Conservation (phyloP, 92 coral and sea anemone genomes). For the Anthopleura xanthogrammica region DNA sequence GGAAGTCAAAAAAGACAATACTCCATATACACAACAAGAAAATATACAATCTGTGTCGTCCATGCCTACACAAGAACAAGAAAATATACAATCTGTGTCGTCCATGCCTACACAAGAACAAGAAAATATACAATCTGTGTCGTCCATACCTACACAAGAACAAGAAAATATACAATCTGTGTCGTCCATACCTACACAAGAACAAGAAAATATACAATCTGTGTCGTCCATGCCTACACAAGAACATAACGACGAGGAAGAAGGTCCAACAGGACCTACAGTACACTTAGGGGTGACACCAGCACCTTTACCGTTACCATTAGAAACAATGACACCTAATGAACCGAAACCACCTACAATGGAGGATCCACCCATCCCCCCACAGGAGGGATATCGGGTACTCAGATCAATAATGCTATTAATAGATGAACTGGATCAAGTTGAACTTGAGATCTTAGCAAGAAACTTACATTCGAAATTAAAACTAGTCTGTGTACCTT, state of each 20-base stretch:
- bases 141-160: background rate
- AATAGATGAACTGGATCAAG: constrained; percentile 85
- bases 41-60: background rate
- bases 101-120: background rate
- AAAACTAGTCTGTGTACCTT: constrained; percentile 83
- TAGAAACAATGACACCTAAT: constrained; percentile 50
- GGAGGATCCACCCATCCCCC: constrained; percentile 41
- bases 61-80: background rate
- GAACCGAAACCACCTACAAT: constrained; percentile 51
- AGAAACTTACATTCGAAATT: constrained; percentile 69
- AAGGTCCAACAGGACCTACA: constrained; percentile 46
- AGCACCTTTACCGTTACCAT: constrained; percentile 78
- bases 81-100: no score
- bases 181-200: background rate
- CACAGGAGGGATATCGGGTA: constrained; percentile 63
- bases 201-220: background rate
- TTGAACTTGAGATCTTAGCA: constrained; percentile 86
- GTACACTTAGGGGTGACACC: constrained; percentile 47
- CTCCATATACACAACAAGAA: constrained; percentile 18
- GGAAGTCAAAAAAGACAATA: constrained; percentile 1
- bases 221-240: background rate
- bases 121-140: background rate
- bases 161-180: background rate
- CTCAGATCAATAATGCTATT: constrained; percentile 78
- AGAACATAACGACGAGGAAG: constrained; percentile 17